Conservation (phyloP, 2,113 vertebrate species). For the Choloepus hoffmanni region DNA sequence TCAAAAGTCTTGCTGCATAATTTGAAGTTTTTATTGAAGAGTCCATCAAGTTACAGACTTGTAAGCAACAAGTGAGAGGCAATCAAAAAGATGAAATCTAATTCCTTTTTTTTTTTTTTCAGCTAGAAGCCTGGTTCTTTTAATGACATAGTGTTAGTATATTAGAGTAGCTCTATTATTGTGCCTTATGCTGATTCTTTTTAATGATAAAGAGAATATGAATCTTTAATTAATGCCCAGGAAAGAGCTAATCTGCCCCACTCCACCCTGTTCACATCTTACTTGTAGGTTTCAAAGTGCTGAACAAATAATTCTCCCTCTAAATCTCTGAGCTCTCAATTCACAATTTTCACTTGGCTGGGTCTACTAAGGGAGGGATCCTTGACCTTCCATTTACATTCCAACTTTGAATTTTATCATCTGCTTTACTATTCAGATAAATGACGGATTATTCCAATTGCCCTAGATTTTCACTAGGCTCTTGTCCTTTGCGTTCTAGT, state of each 20-base stretch:
- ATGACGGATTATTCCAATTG: background rate
- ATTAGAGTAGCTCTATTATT: background rate
- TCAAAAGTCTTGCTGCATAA: constrained; percentile 28
- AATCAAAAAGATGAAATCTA: constrained; percentile 41
- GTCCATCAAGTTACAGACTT: constrained; percentile 1
- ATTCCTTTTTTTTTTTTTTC: background rate
- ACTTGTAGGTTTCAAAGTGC: background rate
- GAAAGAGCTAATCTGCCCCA: background rate
- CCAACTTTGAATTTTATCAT: background rate
- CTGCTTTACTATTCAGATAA: background rate
- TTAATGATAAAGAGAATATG: constrained; percentile 6
- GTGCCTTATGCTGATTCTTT: background rate
- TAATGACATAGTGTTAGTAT: background rate
- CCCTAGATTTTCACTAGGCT: background rate
- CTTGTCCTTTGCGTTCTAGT: background rate
- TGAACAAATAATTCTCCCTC: background rate
- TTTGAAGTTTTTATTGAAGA: constrained; percentile 60
- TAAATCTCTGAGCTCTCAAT: background rate
- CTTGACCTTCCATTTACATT: background rate
- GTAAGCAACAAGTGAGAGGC: background rate
- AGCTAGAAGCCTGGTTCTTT: background rate
- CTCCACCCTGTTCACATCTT: background rate
- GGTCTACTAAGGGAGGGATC: background rate
- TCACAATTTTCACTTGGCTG: background rate
- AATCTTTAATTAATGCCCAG: background rate